Conservation (phyloP, 2,888 invertebrate species). For the Cistogaster globosa region DNA sequence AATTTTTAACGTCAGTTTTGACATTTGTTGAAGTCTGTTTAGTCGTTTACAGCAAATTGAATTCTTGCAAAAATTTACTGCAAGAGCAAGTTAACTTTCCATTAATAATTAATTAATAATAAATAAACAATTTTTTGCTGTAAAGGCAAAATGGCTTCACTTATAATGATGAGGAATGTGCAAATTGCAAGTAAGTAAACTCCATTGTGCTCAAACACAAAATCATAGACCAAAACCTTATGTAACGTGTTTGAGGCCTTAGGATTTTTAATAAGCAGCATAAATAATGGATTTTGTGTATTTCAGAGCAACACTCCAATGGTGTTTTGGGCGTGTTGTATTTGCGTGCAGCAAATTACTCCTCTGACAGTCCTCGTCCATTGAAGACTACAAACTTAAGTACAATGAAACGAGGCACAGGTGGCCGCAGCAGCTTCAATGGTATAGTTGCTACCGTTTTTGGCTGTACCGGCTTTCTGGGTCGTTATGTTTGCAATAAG, state of each 20-base stretch:
- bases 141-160: slow-evolving; percentile 77
- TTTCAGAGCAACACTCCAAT: slow-evolving; percentile 76
- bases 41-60: slow-evolving; percentile 23
- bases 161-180: slow-evolving; percentile 80
- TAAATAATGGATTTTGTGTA: not conserved
- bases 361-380: slow-evolving; percentile 80
- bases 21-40: not conserved
- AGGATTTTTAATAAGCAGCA: slow-evolving; percentile 28
- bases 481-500: slow-evolving; percentile 93
- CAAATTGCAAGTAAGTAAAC: slow-evolving; percentile 80
- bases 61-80: slow-evolving; percentile 15
- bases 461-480: slow-evolving; percentile 95
- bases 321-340: slow-evolving; percentile 80
- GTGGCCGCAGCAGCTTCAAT: slow-evolving; percentile 97
- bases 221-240: slow-evolving; percentile 72
- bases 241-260: slow-evolving; percentile 72
- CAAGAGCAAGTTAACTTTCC: not conserved
- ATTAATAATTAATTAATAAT: slow-evolving; percentile 20
- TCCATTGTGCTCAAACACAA: not conserved
- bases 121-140: slow-evolving; percentile 36
- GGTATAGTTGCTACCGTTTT: slow-evolving; percentile 99
- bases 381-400: slow-evolving; percentile 85
- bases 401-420: slow-evolving; percentile 91
- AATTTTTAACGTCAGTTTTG: not conserved
- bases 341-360: slow-evolving; percentile 77